phyloP scores from a whole-genome alignment of 2,888 invertebrate species.

The Galeopsomyia nigrocyanea region DNA sequence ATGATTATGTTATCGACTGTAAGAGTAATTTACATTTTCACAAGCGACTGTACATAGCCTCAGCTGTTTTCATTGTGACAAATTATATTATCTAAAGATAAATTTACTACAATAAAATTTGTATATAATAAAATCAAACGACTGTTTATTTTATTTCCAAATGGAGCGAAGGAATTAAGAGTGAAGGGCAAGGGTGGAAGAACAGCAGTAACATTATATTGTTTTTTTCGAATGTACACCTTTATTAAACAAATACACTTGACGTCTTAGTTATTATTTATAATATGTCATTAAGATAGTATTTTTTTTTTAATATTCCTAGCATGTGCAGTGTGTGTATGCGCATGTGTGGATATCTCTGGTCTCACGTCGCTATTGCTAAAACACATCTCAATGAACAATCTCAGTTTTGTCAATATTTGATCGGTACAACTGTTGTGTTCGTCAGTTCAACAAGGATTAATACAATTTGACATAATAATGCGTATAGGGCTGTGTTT shows the following conservation, averaged over 20 bases:
- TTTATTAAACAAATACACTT: constrained; percentile 70
- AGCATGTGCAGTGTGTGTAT: constrained; percentile 68
- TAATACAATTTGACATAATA: constrained; percentile 61
- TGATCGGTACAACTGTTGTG: too few relatives aligned
- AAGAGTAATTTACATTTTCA: constrained; percentile 44
- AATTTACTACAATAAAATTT: constrained; percentile 47
- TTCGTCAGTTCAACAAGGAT: constrained; percentile 58
- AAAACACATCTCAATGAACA: constrained; percentile 58
- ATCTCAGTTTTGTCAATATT: constrained; percentile 50
- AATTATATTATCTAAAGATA: constrained; percentile 39
- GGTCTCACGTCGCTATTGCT: constrained; percentile 60
- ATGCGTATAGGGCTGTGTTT: too few relatives aligned
- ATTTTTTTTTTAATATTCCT: constrained; percentile 61
- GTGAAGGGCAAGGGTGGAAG: neutral
- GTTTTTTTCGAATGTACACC: constrained; percentile 67
- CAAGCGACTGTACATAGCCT: constrained; percentile 42
- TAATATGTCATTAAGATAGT: constrained; percentile 65
- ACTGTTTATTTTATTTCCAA: neutral
- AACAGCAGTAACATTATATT: constrained; percentile 11
- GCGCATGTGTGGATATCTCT: constrained; percentile 61
- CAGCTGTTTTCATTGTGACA: constrained; percentile 45
- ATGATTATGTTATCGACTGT: constrained; percentile 33
- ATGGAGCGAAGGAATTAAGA: neutral
- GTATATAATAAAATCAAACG: constrained; percentile 36
- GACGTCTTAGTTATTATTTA: constrained; percentile 68